Evolutionary conservation across 2,113 vertebrate species (phyloP), one percentile per base, ranked within the genome.

Genomic region (Upupa epops): DNA sequence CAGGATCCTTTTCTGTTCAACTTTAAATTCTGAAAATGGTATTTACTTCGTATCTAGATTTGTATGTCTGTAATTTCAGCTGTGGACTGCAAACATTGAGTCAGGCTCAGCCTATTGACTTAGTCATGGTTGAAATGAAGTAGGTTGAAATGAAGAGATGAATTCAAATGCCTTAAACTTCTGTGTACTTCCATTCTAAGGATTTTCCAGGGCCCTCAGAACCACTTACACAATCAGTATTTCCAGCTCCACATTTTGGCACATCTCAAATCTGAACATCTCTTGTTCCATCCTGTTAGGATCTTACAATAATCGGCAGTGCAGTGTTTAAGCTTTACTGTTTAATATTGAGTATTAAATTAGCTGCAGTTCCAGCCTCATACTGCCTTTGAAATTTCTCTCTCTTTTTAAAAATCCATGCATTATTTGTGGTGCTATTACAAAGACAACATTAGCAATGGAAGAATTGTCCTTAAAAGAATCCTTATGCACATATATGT

Each of bases 151-250:
- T 1, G 22, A 78, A 55, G 20, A 87, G 29, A 68, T 1, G 24
- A 75, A 71, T 64, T 71, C 63, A 80, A 73, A 92, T 40, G 29
- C 37, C 52, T 87, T 59, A 48, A 84, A 69, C 45, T 48, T 83
- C 48, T 69, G n/a, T 63, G 26, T 69, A 58, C 18, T 78, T 94
- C 74, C 36, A 75, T 72, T 48, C 36, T 74, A 85, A 64, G 63
- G 73, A 86, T 93, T 82, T 92, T 82, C 45, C 90, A 82, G 55
- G 37, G 51, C 56, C 55, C 76, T 93, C 85, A 73, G 77, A 80
- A 89, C 19, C 49, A 64, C 78, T 94, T 70, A 59, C 17, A 55
- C 9, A 58, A 71, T 83, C 74, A 70, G 20, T 58, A 69, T 72
- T 89, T 83, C 52, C 63, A 94, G 20, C n/a, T 70, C 60, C 71